Base-by-base conservation (phyloP, 2,113 vertebrate species). In the Polypterus bichir region DNA sequence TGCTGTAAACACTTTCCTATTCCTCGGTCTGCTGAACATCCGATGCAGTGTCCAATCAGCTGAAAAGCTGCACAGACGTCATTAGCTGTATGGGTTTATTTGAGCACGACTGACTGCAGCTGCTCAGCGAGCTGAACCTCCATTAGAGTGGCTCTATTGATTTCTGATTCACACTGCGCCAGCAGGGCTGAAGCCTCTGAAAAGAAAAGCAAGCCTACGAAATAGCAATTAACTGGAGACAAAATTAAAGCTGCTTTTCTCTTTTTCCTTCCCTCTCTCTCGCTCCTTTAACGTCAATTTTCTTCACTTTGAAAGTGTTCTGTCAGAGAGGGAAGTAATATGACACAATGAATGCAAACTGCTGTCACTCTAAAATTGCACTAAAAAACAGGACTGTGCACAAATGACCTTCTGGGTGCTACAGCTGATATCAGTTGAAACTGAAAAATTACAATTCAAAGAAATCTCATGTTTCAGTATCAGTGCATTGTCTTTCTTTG, bases 21-120 rank as follows among this genome's bases (percentile, higher is more conserved):
- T 81, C 85, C 86, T 75, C 78, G 82, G 86, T 86, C 76, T 75
- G 71, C 70, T 79, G 85, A 92, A 88, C 88, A 89, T 91, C 84
- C 85, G 83, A 88, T 89, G 77, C 74, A 71, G 71, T 66, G 73
- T 73, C 87, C 89, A 91, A 89, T 88, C 80, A 70, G 83, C 81
- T 64, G 72, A 68, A 70, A 85, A 69, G 79, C 79, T 66, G 72
- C 72, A 8, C 68, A 72, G 79, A 86, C 88, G 86, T 92, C 85
- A 90, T 67, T 70, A 69, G 69, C 61, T 66, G 63, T 65, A 65
- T 66, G 6, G 55, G 53, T 69, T 52, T 54, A 59, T 68, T 65
- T 73, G 63, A 70, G 72, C 66, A 69, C 67, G 69, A 71, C 68
- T 62, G 57, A 70, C 76, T 70, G 77, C 81, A 75, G 85, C 80